These are phyloP conservation scores for Sebastes schlegelii DNA, from an alignment of 2,113 vertebrate genomes.

Conservation along the genomic window DNA sequence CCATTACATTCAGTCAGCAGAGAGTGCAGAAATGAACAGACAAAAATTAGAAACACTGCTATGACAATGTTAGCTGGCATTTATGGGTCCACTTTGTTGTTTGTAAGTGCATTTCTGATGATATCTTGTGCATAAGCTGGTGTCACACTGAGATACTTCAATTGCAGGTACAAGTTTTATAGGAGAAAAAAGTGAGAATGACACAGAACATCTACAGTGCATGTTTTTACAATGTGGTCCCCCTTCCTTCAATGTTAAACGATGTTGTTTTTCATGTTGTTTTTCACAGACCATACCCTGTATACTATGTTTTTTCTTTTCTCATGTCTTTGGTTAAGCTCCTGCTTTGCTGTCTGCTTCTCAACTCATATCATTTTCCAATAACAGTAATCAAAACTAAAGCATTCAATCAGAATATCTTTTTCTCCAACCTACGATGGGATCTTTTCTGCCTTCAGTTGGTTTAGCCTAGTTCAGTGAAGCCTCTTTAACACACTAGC, in stretches of 20 bases:
- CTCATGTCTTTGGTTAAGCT: not conserved
- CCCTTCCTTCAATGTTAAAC: not conserved
- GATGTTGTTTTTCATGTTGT: not conserved
- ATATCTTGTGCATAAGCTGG: not conserved
- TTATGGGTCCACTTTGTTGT: not conserved
- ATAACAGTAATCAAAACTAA: not conserved
- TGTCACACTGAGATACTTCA: not conserved
- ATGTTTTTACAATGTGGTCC: not conserved
- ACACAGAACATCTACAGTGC: not conserved
- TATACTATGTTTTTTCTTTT: not conserved
- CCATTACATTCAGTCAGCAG: not conserved
- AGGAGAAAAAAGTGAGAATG: not conserved
- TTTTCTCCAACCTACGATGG: not conserved
- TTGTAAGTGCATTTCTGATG: slow-evolving; percentile 12
- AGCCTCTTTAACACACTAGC: not conserved
- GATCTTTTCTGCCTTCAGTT: not conserved
- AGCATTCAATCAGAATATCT: not conserved
- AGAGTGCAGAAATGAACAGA: not conserved
- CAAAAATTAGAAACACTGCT: not conserved
- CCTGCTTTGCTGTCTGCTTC: not conserved
- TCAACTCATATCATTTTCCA: slow-evolving; percentile 14
- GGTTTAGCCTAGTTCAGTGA: slow-evolving; percentile 9
- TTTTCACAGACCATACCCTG: not conserved
- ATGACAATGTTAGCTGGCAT: not conserved
- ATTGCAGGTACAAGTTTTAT: slow-evolving; percentile 17